These are phyloP conservation scores for Lissocephala sabroskyi DNA, from an alignment of 2,888 invertebrate genomes.

Conservation along the genomic window DNA sequence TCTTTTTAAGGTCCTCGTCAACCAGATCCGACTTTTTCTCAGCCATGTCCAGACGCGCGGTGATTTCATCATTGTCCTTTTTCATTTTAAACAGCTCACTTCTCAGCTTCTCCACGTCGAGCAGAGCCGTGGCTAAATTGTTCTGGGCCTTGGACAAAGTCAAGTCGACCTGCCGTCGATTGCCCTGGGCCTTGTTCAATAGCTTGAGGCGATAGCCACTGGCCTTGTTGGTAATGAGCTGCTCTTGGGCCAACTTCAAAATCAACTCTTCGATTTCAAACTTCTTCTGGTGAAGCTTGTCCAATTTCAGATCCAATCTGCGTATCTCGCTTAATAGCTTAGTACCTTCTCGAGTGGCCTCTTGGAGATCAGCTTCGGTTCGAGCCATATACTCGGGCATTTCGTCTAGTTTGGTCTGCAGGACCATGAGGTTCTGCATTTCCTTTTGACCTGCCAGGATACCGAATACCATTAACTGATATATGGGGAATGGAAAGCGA, in stretches of 20 bases:
- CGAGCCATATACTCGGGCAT: slow-evolving; percentile 76
- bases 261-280: slow-evolving; percentile 78
- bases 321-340: slow-evolving; percentile 67
- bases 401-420: slow-evolving; percentile 76
- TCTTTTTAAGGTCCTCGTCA: slow-evolving; percentile 72
- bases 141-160: slow-evolving; percentile 73
- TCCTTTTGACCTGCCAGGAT: slow-evolving; percentile 74
- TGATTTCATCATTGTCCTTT: slow-evolving; percentile 48
- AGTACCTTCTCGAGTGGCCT: slow-evolving; percentile 72
- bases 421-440: slow-evolving; percentile 73
- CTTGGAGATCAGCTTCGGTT: slow-evolving; percentile 77
- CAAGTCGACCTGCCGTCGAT: slow-evolving; percentile 71
- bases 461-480: neutral
- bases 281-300: slow-evolving; percentile 75
- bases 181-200: slow-evolving; percentile 72
- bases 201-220: slow-evolving; percentile 74
- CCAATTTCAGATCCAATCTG: slow-evolving; percentile 70
- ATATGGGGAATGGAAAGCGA: slow-evolving; percentile 1
- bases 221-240: slow-evolving; percentile 80
- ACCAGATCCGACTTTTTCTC: slow-evolving; percentile 73
- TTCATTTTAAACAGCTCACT: slow-evolving; percentile 41
- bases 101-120: slow-evolving; percentile 72
- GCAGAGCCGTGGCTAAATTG: slow-evolving; percentile 74
- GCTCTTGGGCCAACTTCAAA: slow-evolving; percentile 78
- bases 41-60: slow-evolving; percentile 65